Evolutionary conservation across 2,797 vertebrate genomes (phyloP).

Genomic region (Acanthis flammea): DNA sequence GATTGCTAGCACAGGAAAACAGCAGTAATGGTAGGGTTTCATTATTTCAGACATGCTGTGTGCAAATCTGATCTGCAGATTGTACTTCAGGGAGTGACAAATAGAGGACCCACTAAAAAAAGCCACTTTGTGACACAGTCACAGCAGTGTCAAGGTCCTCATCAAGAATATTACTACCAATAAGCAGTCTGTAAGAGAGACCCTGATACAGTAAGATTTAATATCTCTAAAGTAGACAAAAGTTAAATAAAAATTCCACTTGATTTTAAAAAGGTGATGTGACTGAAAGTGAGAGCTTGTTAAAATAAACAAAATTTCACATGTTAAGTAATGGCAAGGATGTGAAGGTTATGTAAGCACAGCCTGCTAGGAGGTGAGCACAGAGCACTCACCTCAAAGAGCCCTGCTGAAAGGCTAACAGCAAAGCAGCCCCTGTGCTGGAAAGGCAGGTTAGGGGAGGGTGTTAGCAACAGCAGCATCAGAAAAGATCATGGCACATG

Average conservation of each 20-base stretch:
- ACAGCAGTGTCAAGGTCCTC: neutral
- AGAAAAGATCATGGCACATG: neutral
- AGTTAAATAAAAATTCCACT: neutral
- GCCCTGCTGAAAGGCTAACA: neutral
- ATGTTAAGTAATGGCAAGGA: neutral
- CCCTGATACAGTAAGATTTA: neutral
- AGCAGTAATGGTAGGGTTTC: neutral
- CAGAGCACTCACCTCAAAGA: neutral
- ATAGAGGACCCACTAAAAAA: neutral
- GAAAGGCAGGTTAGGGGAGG: neutral
- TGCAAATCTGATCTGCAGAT: neutral
- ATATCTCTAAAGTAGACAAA: neutral
- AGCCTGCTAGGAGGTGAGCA: neutral
- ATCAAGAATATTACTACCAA: neutral
- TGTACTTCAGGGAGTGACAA: neutral
- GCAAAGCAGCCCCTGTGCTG: neutral
- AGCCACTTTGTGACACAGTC: neutral
- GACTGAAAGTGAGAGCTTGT: neutral
- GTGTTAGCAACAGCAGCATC: neutral
- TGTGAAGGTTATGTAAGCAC: neutral
- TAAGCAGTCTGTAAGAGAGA: neutral
- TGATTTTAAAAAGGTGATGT: neutral
- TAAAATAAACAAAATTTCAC: neutral
- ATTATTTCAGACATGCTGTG: neutral
- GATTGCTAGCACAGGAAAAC: neutral